phyloP scores from a whole-genome alignment of 1,140 invertebrate genomes.

The Drosophila pallidifrons region DNA sequence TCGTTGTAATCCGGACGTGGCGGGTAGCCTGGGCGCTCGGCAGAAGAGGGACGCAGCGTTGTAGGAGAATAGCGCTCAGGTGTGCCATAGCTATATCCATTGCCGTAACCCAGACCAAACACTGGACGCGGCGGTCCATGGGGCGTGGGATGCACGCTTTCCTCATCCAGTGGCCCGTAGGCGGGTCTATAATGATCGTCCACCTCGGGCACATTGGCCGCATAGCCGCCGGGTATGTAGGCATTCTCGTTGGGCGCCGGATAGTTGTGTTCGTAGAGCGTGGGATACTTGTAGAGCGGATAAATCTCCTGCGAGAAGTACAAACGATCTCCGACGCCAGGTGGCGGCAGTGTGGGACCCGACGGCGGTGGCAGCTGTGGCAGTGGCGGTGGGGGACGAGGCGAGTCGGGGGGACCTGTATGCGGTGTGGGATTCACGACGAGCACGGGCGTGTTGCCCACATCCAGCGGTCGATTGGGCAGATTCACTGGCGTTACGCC shows the following conservation, averaged over 20 bases:
- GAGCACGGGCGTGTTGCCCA: slow-evolving; percentile 70
- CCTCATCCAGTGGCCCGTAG: slow-evolving; percentile 51
- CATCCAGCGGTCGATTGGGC: slow-evolving; percentile 71
- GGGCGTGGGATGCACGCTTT: slow-evolving; percentile 47
- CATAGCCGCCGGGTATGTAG: slow-evolving; percentile 80
- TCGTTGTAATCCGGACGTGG: slow-evolving; percentile 44
- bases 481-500: slow-evolving; percentile 68
- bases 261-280: slow-evolving; percentile 81
- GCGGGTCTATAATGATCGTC: slow-evolving; percentile 73
- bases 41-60: slow-evolving; percentile 49
- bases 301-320: slow-evolving; percentile 83
- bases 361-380: slow-evolving; percentile 30
- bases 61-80: slow-evolving; percentile 75
- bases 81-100: slow-evolving; percentile 80
- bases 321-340: slow-evolving; percentile 68
- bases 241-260: slow-evolving; percentile 78
- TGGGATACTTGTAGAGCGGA: slow-evolving; percentile 82
- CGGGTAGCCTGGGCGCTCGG: slow-evolving; percentile 60
- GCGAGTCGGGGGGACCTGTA: slow-evolving; percentile 28
- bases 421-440: slow-evolving; percentile 78
- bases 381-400: slow-evolving; percentile 6
- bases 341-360: slow-evolving; percentile 26
- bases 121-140: slow-evolving; percentile 73
- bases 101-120: slow-evolving; percentile 80
- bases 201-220: slow-evolving; percentile 76